phyloP scores from a whole-genome alignment of 2,888 invertebrate genomes.

The Tenthredo distinguenda region DNA sequence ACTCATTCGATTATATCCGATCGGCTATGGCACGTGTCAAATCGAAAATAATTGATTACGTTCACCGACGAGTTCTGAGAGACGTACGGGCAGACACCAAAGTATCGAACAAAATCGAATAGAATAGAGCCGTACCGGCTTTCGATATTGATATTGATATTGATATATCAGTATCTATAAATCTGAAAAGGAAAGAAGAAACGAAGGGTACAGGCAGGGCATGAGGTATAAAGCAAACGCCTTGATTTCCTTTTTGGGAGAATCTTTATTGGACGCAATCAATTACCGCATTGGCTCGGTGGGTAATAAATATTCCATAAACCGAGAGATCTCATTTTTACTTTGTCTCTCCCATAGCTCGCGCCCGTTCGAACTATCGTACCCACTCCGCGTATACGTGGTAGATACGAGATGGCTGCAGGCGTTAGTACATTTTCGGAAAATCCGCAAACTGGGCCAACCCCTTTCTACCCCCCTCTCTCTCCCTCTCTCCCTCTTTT shows the following conservation, averaged over 20 bases:
- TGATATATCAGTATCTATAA: background rate
- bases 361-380: background rate
- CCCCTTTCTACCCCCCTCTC: no score
- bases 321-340: background rate
- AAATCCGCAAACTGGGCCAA: constrained; percentile 15
- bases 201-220: background rate
- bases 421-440: background rate
- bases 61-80: background rate
- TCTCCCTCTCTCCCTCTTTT: background rate
- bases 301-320: constrained; percentile 23
- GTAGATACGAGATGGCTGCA: background rate
- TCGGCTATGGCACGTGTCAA: background rate
- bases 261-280: constrained; percentile 4
- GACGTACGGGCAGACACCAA: background rate
- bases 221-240: background rate
- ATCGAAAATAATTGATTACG: background rate
- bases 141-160: background rate
- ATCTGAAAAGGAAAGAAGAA: background rate
- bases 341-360: background rate
- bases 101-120: background rate
- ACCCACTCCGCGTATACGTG: background rate
- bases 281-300: background rate
- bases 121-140: background rate
- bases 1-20: background rate
- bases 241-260: constrained; percentile 11